A percentile compares a stretch with the other conserved stretches of the same genome.
These are phyloP conservation scores for Rattus norvegicus DNA, from an alignment of 2,113 vertebrate species.

Conservation along the genomic window DNA sequence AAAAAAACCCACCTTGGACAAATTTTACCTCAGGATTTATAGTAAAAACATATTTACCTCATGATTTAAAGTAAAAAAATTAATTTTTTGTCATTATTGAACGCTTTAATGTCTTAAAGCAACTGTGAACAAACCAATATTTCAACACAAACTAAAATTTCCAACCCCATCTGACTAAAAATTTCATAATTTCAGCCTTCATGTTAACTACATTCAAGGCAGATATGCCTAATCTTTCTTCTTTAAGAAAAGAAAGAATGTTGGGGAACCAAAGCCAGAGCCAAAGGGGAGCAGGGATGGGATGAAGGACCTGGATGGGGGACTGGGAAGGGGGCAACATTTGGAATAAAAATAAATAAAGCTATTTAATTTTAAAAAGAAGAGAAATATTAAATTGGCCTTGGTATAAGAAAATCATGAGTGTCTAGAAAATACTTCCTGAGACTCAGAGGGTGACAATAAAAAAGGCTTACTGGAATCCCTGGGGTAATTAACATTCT, in stretches of 20 bases:
- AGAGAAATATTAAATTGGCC: no score
- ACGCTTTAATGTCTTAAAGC: not conserved
- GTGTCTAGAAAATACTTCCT: no score
- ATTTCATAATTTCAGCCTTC: not conserved
- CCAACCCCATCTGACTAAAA: not conserved
- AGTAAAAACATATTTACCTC: not conserved
- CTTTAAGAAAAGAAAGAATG: not conserved
- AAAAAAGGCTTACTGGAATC: no score
- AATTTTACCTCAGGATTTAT: not conserved
- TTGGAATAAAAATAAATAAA: no score
- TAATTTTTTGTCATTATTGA: not conserved
- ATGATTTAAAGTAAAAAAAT: no score
- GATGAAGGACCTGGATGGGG: no score
- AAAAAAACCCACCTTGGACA: not conserved
- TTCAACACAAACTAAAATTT: not conserved
- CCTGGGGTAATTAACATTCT: no score
- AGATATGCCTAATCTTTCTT: not conserved
- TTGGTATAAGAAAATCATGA: no score
- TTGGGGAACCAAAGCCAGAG: not conserved
- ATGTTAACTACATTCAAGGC: not conserved
- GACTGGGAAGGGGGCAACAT: no score
- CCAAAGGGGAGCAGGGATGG: no score
- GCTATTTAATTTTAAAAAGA: no score
- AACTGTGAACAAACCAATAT: not conserved
- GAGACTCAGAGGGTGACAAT: no score